Base-by-base conservation (phyloP, 2,797 vertebrate genomes). In the Botia almorhae region DNA sequence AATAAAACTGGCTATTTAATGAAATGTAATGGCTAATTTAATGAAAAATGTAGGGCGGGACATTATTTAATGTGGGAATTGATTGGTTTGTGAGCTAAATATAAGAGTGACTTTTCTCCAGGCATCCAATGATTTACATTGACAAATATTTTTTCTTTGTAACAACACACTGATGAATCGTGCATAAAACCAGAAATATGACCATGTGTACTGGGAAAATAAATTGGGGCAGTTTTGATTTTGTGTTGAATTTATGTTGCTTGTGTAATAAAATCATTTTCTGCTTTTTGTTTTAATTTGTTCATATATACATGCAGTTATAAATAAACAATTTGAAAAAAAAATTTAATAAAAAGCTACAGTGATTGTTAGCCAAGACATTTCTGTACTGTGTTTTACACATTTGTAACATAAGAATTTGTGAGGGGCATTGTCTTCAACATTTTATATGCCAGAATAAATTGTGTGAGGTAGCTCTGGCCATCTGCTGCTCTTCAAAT, bases 401-500 rank as follows among this genome's bases (percentile, higher is more conserved):
- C 50, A 68, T 69, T 67, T 61, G 26, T 58, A 75, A 68, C 19
- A 55, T 13, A 75, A 56, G 1, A 65, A 26, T 48, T 56, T 63
- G 33, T 77, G 23, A 60, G 65, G 36, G 7, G 68, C 17, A 50
- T 50, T 65, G 50, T 76, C 36, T 72, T 65, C 21, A 39, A 33
- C 16, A 73, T 64, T 61, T 51, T 56, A 56, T 60, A 77, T 36
- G 55, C 10, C 70, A 13, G 60, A 83, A 76, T 72, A 78, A 78
- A 85, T 71, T 53, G 76, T 78, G 83, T 80, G 11, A 83, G 85
- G 82, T 80, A 78, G 63, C 26, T 79, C 58, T 78, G 46, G 78
- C 85, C 88, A 91, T 91, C 90, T 91, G 88, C 87, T 46, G 14
- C 76, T 7, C 13, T 67, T 74, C 69, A 56, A 55, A 84, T 68